Percentiles rank a stretch among this genome's conserved stretches.
Conservation (phyloP, 2,888 invertebrate species). For the Aporophyla nigra region DNA sequence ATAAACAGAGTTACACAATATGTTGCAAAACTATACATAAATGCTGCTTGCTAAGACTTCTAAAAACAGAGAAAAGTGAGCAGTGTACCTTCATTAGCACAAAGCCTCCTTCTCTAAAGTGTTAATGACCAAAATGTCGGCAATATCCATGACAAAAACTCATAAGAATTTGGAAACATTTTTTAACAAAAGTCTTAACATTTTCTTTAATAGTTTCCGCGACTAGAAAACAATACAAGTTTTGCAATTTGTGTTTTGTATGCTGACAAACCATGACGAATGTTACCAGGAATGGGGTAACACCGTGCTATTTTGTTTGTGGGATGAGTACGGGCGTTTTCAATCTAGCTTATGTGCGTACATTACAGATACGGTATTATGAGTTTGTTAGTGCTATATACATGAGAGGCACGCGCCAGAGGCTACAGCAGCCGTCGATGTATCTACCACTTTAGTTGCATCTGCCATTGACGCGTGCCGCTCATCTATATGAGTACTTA, state of each 20-base stretch:
- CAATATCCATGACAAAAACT: constrained; percentile 45
- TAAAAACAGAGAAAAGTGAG: background rate
- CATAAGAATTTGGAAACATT: background rate
- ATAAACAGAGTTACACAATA: background rate
- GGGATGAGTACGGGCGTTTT: too few species aligned
- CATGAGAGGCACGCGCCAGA: too few species aligned
- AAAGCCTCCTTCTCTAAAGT: constrained; percentile 12
- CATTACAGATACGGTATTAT: too few species aligned
- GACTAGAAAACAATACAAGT: constrained; percentile 23
- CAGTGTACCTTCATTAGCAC: background rate
- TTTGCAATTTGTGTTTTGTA: constrained; percentile 37
- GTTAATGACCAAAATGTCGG: constrained; percentile 40
- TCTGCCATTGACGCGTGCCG: too few species aligned
- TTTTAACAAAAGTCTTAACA: constrained; percentile 34
- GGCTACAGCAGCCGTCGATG: too few species aligned
- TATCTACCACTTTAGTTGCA: too few species aligned
- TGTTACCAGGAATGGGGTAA: constrained; percentile 10
- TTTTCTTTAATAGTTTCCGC: constrained; percentile 40
- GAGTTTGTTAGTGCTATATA: too few species aligned
- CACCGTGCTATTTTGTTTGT: background rate
- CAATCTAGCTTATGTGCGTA: background rate
- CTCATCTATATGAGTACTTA: too few species aligned
- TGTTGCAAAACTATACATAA: background rate
- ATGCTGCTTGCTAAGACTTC: background rate
- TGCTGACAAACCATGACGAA: constrained; percentile 22